Evolutionary conservation across 2,888 invertebrate species (phyloP), one percentile per base, ranked within the genome.

Genomic region (Lasius platythorax): DNA sequence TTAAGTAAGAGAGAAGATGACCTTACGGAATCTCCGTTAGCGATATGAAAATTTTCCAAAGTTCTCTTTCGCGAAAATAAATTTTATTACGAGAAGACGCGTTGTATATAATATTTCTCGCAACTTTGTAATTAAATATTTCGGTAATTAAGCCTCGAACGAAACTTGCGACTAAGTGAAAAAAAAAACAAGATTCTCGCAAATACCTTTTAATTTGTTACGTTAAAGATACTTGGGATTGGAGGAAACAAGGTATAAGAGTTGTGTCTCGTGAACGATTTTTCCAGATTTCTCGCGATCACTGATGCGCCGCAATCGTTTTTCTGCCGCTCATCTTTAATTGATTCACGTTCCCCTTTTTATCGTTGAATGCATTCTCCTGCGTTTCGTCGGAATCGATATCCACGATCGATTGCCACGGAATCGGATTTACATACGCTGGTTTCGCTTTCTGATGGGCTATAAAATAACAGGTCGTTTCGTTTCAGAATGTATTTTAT

Each of bases 371-470:
- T 0, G 85, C 82, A 50, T 89, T 79, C 30, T 87, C 84, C 43
- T 90, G 84, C 6, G 8, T 43, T 56, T 87, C 81, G 8, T 84
- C 88, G 2, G 75, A 2, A 15, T 89, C 87, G 18, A 91, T 91
- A 92, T 95, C 95, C n/a, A 95, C 93, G 3, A 95, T 92, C 53
- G 95, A 95, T 90, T 96, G 96, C 97, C 97, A 97, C 0, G 97
- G 97, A 46, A 96, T 95, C 2, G 97, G 97, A 93, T 97, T 97
- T 83, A 97, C 95, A 90, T 96, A 97, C 93, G 96, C 96, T 18
- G 97, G 97, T 50, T 96, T 95, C 0, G 97, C 96, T 46, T 96
- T 96, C 75, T 96, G 96, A 95, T 97, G 96, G 94, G 96, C 97
- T 97, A 93, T 12, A 87, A 85, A 28, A 40, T 37, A 46, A 30